A percentile compares a stretch with the other conserved stretches of the same genome.
Evolutionary conservation across 2,797 vertebrate genomes (phyloP).

Genomic region (Buceros bicornis): DNA sequence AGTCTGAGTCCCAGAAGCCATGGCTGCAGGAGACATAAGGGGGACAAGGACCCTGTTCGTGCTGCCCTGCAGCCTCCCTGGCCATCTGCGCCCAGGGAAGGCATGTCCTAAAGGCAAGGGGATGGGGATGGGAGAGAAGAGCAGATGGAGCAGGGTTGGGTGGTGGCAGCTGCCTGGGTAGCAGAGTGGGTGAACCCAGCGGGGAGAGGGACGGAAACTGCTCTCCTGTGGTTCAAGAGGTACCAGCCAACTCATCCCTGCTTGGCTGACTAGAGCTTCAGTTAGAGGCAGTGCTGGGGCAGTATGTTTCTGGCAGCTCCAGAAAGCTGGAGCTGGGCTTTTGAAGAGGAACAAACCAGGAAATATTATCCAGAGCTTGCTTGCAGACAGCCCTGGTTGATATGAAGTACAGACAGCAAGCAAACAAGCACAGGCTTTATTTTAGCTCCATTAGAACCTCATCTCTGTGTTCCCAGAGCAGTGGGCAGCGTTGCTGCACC

Average conservation of each 20-base stretch:
- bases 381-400: neutral
- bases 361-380: neutral
- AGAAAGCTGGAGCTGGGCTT: neutral
- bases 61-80: neutral
- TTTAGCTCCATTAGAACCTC: neutral
- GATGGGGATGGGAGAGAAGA: neutral
- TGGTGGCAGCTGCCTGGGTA: neutral
- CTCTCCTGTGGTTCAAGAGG: neutral
- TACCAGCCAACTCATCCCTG: neutral
- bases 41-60: neutral
- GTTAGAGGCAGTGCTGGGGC: neutral
- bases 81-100: neutral
- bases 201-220: neutral
- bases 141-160: neutral
- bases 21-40: neutral
- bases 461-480: neutral
- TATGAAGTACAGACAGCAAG: neutral
- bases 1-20: neutral
- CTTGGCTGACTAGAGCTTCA: neutral
- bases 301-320: neutral
- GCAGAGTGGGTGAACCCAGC: neutral
- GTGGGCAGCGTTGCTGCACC: neutral
- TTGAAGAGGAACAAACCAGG: neutral
- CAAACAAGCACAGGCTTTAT: accelerated
- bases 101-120: neutral